phyloP scores from a whole-genome alignment of 2,797 vertebrate genomes.

The Borostomias antarcticus region DNA sequence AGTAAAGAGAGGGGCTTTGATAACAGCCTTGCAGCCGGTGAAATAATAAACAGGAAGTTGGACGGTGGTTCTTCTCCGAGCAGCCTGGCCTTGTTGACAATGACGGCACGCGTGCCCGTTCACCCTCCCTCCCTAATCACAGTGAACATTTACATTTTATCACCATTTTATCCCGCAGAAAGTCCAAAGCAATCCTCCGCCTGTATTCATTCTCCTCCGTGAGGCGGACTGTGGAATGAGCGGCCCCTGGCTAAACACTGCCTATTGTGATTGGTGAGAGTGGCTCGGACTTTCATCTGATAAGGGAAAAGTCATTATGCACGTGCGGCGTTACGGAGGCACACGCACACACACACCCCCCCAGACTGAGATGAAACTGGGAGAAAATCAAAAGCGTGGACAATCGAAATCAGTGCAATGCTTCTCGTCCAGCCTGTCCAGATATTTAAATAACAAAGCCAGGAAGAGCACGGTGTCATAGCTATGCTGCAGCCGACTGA shows the following conservation, averaged over 20 bases:
- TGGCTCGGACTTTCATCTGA: constrained; percentile 34
- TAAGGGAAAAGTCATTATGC: constrained; percentile 33
- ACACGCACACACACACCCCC: background rate
- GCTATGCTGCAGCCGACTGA: too few relatives aligned
- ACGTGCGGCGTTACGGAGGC: constrained; percentile 6
- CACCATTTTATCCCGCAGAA: constrained; percentile 35
- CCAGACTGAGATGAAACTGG: too few relatives aligned
- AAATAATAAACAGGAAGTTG: constrained; percentile 29
- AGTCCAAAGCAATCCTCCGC: constrained; percentile 10
- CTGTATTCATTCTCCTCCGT: constrained; percentile 11
- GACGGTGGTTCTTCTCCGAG: constrained; percentile 28
- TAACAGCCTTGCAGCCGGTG: constrained; percentile 25
- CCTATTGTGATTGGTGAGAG: constrained; percentile 30
- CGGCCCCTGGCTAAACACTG: constrained; percentile 28
- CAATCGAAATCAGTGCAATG: constrained; percentile 15
- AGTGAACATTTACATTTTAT: constrained; percentile 38
- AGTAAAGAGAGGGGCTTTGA: constrained; percentile 30
- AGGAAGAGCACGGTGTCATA: background rate
- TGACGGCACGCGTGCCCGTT: constrained; percentile 15
- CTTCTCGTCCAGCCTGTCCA: too few relatives aligned
- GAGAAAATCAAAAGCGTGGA: constrained; percentile 7
- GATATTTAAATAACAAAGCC: background rate
- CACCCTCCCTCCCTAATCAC: background rate
- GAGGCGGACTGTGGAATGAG: constrained; percentile 32
- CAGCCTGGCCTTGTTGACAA: constrained; percentile 13